Conservation (phyloP, 1,140 invertebrate species). For the Centruroides sculpturatus region DNA sequence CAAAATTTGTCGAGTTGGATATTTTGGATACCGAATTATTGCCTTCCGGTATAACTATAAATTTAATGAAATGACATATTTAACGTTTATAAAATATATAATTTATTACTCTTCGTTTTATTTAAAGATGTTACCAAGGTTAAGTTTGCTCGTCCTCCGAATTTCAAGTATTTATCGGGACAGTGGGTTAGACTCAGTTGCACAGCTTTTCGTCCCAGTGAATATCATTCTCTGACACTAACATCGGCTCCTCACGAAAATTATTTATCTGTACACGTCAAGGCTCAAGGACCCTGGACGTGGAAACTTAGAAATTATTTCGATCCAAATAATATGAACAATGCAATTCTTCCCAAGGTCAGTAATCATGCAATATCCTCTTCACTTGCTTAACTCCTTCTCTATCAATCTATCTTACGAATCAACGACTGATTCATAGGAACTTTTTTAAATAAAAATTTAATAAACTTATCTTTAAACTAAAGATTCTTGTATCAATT, state of each 20-base stretch:
- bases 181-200: constrained; percentile 82
- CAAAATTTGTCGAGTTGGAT: constrained; percentile 82
- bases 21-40: constrained; percentile 89
- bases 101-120: neutral
- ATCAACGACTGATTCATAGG: no score
- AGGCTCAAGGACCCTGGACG: constrained; percentile 97
- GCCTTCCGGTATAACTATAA: constrained; percentile 52
- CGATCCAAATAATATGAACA: constrained; percentile 66
- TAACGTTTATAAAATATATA: neutral
- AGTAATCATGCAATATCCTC: no score
- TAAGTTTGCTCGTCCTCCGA: constrained; percentile 61
- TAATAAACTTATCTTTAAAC: no score
- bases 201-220: constrained; percentile 76
- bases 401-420: no score
- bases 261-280: constrained; percentile 92
- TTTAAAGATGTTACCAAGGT: constrained; percentile 39
- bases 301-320: constrained; percentile 96
- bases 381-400: no score
- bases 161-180: constrained; percentile 87
- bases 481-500: no score
- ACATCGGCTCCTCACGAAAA: constrained; percentile 98
- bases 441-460: no score
- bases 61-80: constrained; percentile 58
- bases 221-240: constrained; percentile 95
- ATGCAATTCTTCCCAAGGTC: no score